Percentiles rank a stretch among this genome's conserved stretches.
Evolutionary conservation across 2,888 invertebrate genomes (phyloP).

Genomic region (Eilema caniola): DNA sequence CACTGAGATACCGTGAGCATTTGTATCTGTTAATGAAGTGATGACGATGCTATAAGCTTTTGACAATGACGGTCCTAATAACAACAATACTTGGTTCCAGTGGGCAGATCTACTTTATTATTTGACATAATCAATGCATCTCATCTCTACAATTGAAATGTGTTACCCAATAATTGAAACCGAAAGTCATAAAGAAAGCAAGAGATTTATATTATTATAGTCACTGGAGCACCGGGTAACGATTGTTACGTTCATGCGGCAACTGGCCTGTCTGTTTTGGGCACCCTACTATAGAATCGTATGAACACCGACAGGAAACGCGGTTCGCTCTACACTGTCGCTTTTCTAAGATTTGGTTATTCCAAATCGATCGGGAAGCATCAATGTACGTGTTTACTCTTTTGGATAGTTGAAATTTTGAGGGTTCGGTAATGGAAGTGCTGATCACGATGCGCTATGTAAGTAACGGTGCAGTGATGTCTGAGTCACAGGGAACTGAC

Average conservation of each 20-base stretch:
- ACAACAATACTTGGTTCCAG: slow-evolving; percentile 10
- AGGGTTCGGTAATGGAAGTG: slow-evolving; percentile 56
- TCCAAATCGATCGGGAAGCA: not conserved
- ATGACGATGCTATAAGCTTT: not conserved
- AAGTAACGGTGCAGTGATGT: slow-evolving; percentile 82
- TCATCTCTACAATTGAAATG: slow-evolving; percentile 52
- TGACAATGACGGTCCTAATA: not conserved
- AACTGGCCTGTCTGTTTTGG: slow-evolving; percentile 64
- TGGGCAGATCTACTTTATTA: slow-evolving; percentile 31
- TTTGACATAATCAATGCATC: slow-evolving; percentile 36
- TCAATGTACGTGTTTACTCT: slow-evolving; percentile 38
- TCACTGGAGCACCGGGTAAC: slow-evolving; percentile 81
- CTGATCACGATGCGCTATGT: slow-evolving; percentile 75
- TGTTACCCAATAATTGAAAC: slow-evolving; percentile 70
- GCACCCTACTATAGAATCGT: slow-evolving; percentile 39
- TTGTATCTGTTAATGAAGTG: not conserved
- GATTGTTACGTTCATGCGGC: slow-evolving; percentile 74
- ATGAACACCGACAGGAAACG: slow-evolving; percentile 21
- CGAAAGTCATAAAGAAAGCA: slow-evolving; percentile 77
- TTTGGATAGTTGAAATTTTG: slow-evolving; percentile 3
- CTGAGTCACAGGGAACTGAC: slow-evolving; percentile 86
- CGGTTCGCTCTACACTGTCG: slow-evolving; percentile 52
- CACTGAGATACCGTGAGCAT: not conserved
- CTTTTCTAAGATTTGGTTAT: slow-evolving; percentile 16
- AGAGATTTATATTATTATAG: slow-evolving; percentile 74